Evolutionary conservation across 2,113 vertebrate species (phyloP).

Genomic region (human): GRCh38 chr12:103177001-103177500

Average conservation of each 20-base stretch:
- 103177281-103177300: neutral
- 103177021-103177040: neutral
- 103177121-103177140: no score
- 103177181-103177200: neutral
- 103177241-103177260: neutral
- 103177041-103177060: neutral
- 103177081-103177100: neutral
- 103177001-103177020: neutral
- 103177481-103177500: constrained; percentile 58
- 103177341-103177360: neutral
- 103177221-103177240: neutral
- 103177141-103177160: neutral
- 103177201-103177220: neutral
- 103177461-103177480: neutral
- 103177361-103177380: neutral
- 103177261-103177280: neutral
- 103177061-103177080: no score
- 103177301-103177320: neutral
- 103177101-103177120: neutral
- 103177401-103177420: neutral
- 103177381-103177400: neutral
- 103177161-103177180: neutral
- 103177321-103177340: neutral
- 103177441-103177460: constrained; percentile 1
- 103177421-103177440: neutral